These are phyloP conservation scores for Accipiter virgatus DNA, from an alignment of 2,113 vertebrate species.

Conservation along the genomic window DNA sequence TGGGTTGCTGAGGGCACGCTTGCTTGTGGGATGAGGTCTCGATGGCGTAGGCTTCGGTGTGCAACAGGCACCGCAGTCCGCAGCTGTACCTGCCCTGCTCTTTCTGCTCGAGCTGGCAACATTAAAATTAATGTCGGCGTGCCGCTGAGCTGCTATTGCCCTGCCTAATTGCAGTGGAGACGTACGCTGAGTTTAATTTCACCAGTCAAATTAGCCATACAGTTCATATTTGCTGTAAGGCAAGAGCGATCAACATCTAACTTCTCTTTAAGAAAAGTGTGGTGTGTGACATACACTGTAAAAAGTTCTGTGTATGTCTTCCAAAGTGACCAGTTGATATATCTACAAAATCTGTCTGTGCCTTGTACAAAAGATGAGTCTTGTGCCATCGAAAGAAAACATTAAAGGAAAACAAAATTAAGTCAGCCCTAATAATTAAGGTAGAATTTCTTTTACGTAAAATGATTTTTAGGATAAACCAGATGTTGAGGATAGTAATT, in stretches of 20 bases:
- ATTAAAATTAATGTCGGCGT: accelerated
- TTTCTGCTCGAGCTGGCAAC: not conserved
- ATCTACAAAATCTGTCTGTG: accelerated
- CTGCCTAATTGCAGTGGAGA: not conserved
- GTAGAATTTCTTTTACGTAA: not conserved
- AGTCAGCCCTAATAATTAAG: not conserved
- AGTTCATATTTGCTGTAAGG: not conserved
- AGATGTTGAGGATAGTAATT: not conserved
- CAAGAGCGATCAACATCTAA: not conserved
- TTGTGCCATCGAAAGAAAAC: not conserved
- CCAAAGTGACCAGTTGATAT: accelerated
- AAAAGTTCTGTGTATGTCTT: not conserved
- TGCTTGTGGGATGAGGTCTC: not conserved
- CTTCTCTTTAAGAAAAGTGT: not conserved
- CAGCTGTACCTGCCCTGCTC: not conserved
- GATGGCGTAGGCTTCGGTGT: accelerated
- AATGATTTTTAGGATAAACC: not conserved
- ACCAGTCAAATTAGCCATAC: not conserved
- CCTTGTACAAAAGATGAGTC: not conserved
- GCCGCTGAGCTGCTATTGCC: not conserved
- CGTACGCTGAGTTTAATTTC: not conserved
- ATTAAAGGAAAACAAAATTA: not conserved
- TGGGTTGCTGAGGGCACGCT: not conserved
- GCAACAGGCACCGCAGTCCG: accelerated
- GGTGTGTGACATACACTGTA: accelerated